Conservation (phyloP, 2,888 invertebrate species). For the Ennomos quercinarius region DNA sequence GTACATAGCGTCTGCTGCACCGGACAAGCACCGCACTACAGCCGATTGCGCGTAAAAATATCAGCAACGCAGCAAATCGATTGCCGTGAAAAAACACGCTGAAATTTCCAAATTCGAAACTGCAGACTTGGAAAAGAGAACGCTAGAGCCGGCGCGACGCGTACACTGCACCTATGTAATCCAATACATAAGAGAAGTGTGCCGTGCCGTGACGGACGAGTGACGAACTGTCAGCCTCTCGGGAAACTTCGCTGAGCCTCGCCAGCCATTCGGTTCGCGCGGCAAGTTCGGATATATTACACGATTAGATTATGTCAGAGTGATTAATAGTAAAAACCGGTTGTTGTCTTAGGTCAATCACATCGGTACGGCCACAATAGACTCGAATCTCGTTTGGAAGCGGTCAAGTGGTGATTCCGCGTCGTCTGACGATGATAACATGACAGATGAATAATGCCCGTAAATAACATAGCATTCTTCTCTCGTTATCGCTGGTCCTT, state of each 20-base stretch:
- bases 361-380: constrained; percentile 50
- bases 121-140: constrained; percentile 56
- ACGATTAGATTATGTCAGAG: constrained; percentile 73
- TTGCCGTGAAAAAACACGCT: constrained; percentile 49
- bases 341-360: constrained; percentile 72
- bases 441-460: constrained; percentile 30
- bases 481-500: constrained; percentile 20
- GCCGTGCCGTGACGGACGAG: constrained; percentile 74
- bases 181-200: constrained; percentile 74
- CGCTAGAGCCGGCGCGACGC: constrained; percentile 70
- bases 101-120: constrained; percentile 61
- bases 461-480: constrained; percentile 17
- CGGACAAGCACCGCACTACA: constrained; percentile 47
- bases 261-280: constrained; percentile 49
- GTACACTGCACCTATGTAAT: constrained; percentile 73
- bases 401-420: constrained; percentile 55
- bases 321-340: constrained; percentile 70
- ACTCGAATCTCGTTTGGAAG: constrained; percentile 48
- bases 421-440: constrained; percentile 29
- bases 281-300: constrained; percentile 57
- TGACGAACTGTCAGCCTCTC: constrained; percentile 80
- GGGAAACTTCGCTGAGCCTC: constrained; percentile 62
- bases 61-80: constrained; percentile 53
- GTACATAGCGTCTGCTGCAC: constrained; percentile 53
- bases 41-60: constrained; percentile 59